These are phyloP conservation scores for Myodes glareolus DNA, from an alignment of 2,113 vertebrate genomes.

Conservation along the genomic window DNA sequence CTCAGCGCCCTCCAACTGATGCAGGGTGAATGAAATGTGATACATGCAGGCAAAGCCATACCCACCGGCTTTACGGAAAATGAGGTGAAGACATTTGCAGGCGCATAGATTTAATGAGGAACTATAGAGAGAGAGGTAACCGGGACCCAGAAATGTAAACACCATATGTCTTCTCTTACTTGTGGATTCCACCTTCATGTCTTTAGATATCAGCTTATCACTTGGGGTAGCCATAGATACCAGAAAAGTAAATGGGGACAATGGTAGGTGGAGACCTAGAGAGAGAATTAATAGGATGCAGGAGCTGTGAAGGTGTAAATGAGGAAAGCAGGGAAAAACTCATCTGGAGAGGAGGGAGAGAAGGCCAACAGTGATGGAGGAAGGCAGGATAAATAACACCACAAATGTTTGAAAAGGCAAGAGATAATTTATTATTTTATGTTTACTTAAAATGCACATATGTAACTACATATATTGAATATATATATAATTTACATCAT, in stretches of 20 bases:
- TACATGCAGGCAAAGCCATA: not conserved
- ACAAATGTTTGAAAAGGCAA: not conserved
- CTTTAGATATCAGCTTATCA: not conserved
- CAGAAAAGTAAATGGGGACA: not conserved
- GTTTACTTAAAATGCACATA: not conserved
- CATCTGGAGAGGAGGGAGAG: not conserved
- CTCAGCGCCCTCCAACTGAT: not conserved
- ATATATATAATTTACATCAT: too few relatives aligned
- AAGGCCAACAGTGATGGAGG: not conserved
- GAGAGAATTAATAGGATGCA: not conserved
- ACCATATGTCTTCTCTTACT: not conserved
- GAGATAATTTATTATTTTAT: not conserved
- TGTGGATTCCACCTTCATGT: not conserved
- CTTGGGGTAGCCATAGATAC: not conserved
- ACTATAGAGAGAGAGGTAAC: not conserved
- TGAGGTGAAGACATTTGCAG: not conserved
- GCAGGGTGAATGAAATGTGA: not conserved
- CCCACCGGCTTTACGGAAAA: not conserved
- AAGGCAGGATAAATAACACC: not conserved
- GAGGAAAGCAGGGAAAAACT: not conserved
- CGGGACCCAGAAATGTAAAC: not conserved
- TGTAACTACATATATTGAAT: not conserved
- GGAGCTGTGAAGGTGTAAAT: not conserved
- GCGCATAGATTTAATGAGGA: not conserved
- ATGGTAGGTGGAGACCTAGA: not conserved